These are phyloP conservation scores for Channa striata DNA, from an alignment of 2,797 vertebrate species.

Conservation along the genomic window DNA sequence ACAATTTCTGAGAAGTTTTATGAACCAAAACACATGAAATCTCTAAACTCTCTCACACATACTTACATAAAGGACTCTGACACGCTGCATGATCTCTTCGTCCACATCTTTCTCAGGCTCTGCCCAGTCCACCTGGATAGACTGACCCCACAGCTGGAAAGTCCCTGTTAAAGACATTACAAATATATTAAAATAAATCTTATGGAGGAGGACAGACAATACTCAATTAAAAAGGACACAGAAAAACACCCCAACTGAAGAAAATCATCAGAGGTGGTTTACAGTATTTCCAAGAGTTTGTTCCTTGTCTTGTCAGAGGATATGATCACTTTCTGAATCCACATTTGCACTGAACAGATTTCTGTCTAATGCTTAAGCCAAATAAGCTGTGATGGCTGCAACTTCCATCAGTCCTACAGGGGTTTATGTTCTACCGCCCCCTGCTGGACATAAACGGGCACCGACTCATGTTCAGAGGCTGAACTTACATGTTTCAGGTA, in stretches of 20 bases:
- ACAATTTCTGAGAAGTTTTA: background rate
- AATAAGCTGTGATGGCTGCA: background rate
- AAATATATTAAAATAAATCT: too few species aligned
- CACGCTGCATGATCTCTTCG: slow-evolving; percentile 93
- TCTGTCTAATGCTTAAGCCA: too few species aligned
- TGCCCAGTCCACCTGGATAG: slow-evolving; percentile 96
- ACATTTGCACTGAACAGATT: too few species aligned
- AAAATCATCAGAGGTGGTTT: too few species aligned
- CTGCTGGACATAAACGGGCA: slow-evolving; percentile 49
- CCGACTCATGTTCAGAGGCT: background rate
- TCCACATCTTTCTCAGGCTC: slow-evolving; percentile 93
- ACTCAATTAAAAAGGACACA: too few species aligned
- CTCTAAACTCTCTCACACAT: too few species aligned
- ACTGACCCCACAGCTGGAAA: slow-evolving; percentile 92
- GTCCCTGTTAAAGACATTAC: slow-evolving; percentile 83
- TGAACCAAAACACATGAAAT: background rate
- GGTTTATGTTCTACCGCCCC: slow-evolving; percentile 26
- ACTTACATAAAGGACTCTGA: slow-evolving; percentile 76
- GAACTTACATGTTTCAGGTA: too few species aligned
- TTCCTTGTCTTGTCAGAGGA: too few species aligned
- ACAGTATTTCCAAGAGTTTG: too few species aligned
- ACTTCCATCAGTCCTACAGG: background rate
- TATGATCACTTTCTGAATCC: too few species aligned
- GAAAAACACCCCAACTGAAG: too few species aligned
- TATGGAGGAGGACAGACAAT: too few species aligned